Evolutionary conservation across 92 coral and sea anemone genomes (phyloP).

Genomic region (Phenganax stokvisi): DNA sequence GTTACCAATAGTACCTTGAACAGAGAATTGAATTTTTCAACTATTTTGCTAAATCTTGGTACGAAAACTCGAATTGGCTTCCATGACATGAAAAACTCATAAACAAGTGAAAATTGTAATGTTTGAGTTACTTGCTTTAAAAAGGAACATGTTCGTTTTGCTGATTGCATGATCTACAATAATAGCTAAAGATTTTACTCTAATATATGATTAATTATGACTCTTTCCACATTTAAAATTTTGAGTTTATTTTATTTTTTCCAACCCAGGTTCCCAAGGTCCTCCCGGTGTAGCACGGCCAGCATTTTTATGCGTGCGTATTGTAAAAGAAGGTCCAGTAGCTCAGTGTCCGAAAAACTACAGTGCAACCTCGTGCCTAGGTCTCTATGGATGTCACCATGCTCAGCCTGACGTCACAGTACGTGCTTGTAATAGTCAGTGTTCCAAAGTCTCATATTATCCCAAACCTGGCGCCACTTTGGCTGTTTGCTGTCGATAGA

Average conservation of each 20-base stretch:
- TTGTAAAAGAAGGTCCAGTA: neutral
- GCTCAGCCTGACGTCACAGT: constrained; percentile 21
- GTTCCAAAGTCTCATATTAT: constrained; percentile 9
- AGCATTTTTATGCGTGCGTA: constrained; percentile 7
- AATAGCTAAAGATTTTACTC: neutral
- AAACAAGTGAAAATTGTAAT: too few relatives aligned
- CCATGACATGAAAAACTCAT: too few relatives aligned
- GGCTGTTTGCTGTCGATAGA: constrained; percentile 17
- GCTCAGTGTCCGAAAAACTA: constrained; percentile 1
- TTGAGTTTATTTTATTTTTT: neutral
- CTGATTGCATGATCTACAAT: neutral
- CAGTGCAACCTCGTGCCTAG: constrained; percentile 19
- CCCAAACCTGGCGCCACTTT: constrained; percentile 15
- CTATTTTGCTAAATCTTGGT: too few relatives aligned
- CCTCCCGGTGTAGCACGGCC: constrained; percentile 10
- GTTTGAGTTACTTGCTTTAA: too few relatives aligned
- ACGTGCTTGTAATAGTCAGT: constrained; percentile 10
- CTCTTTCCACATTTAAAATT: neutral
- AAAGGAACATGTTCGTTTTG: too few relatives aligned
- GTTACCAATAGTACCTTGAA: too few relatives aligned
- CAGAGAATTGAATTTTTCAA: too few relatives aligned
- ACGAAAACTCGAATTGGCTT: too few relatives aligned
- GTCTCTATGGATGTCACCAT: constrained; percentile 18
- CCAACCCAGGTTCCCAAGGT: constrained; percentile 20
- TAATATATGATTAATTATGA: neutral